Conservation (phyloP, 2,113 vertebrate genomes). For the Lepus americanus region DNA sequence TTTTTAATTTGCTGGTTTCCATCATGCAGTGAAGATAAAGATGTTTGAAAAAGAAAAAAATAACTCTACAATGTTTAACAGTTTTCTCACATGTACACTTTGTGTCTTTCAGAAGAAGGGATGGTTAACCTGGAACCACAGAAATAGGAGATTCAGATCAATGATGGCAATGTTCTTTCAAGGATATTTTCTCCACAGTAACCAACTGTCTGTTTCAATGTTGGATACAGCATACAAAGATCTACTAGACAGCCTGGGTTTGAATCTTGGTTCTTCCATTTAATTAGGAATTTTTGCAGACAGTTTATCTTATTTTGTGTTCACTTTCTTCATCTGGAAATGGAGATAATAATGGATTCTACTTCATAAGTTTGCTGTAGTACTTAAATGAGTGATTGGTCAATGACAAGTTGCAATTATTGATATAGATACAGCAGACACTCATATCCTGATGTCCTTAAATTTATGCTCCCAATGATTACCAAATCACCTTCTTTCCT, state of each 20-base stretch:
- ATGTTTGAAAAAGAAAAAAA: not conserved
- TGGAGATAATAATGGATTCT: not conserved
- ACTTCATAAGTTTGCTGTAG: not conserved
- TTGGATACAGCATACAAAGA: not conserved
- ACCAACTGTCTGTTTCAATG: not conserved
- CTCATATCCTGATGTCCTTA: not conserved
- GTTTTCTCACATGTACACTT: slow-evolving; percentile 1
- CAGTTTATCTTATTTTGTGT: not conserved
- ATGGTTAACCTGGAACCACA: not conserved
- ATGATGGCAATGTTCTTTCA: not conserved
- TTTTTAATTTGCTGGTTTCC: not conserved
- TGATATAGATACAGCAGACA: slow-evolving; percentile 4
- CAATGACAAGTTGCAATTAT: not conserved
- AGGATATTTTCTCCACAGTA: not conserved
- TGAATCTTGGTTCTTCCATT: not conserved
- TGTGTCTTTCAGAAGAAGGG: not conserved
- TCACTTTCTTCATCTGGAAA: not conserved
- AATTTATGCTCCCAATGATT: slow-evolving; percentile 31
- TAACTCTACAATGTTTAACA: not conserved
- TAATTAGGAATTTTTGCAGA: not conserved
- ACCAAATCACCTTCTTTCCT: not conserved
- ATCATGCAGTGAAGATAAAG: not conserved
- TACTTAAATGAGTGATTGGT: not conserved
- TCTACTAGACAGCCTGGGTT: not conserved
- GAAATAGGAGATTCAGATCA: slow-evolving; percentile 11